phyloP scores from a whole-genome alignment of 2,113 vertebrate genomes.

The Brevimyrus niger region DNA sequence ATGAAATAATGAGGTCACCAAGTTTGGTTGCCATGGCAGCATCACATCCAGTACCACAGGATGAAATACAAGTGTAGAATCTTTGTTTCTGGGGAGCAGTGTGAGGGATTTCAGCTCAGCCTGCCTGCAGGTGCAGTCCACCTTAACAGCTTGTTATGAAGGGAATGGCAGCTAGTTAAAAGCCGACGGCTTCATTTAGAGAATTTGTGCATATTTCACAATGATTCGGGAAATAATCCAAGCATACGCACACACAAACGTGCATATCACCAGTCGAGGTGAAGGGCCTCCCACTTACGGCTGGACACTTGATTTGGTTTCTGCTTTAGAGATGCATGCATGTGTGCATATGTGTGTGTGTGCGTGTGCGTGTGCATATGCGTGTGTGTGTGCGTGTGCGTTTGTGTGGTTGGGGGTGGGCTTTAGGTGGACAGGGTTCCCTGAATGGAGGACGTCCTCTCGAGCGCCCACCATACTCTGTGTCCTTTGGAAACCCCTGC shows the following conservation, averaged over 20 bases:
- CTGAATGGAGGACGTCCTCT: not conserved
- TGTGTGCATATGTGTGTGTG: not conserved
- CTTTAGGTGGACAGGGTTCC: not conserved
- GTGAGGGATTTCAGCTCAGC: not conserved
- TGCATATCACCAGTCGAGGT: not conserved
- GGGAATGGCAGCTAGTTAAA: not conserved
- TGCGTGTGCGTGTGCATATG: not conserved
- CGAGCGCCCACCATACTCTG: not conserved
- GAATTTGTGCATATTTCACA: not conserved
- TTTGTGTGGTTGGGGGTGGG: not conserved
- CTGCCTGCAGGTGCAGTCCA: not conserved
- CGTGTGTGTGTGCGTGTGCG: no score
- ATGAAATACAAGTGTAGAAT: not conserved
- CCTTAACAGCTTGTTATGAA: not conserved
- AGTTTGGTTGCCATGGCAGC: slow-evolving; percentile 78
- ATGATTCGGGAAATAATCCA: not conserved
- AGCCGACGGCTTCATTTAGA: not conserved
- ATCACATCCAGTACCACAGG: slow-evolving; percentile 76
- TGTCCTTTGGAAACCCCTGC: not conserved
- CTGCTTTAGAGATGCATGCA: not conserved
- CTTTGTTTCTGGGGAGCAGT: not conserved
- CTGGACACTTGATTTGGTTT: not conserved
- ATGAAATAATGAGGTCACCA: slow-evolving; percentile 83
- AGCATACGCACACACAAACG: not conserved
- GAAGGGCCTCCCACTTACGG: not conserved